These are phyloP conservation scores for Littorina saxatilis DNA, from an alignment of 1,140 invertebrate species.

Conservation along the genomic window DNA sequence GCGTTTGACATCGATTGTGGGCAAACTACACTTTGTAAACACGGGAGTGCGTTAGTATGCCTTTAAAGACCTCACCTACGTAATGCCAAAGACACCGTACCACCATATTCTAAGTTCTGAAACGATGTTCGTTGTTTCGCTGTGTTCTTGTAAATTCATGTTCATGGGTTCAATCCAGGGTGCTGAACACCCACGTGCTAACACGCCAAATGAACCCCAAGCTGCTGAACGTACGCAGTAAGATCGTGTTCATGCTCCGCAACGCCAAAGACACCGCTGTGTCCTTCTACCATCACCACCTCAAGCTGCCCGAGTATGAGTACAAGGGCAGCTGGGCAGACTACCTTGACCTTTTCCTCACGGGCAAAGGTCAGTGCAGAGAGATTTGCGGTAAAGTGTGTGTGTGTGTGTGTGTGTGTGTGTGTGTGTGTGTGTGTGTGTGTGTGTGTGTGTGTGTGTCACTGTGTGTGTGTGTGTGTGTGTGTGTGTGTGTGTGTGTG, in stretches of 20 bases:
- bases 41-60: too few relatives aligned
- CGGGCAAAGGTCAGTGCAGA: slow-evolving; percentile 57
- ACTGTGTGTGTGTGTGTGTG: too few relatives aligned
- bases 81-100: slow-evolving; percentile 19
- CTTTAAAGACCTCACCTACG: too few relatives aligned
- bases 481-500: too few relatives aligned
- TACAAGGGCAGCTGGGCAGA: slow-evolving; percentile 57
- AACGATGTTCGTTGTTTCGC: slow-evolving; percentile 50
- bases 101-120: slow-evolving; percentile 50
- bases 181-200: slow-evolving; percentile 54
- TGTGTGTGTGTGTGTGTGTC: too few relatives aligned
- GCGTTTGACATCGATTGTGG: too few relatives aligned
- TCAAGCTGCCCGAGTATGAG: slow-evolving; percentile 48
- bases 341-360: slow-evolving; percentile 49
- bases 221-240: slow-evolving; percentile 47
- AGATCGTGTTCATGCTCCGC: slow-evolving; percentile 56
- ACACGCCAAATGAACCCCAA: slow-evolving; percentile 34
- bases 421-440: too few relatives aligned
- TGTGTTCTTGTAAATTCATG: too few relatives aligned
- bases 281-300: slow-evolving; percentile 58
- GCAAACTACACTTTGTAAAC: too few relatives aligned
- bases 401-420: too few relatives aligned
- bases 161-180: slow-evolving; percentile 15
- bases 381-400: too few relatives aligned
- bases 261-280: slow-evolving; percentile 64